These are phyloP conservation scores for Lethrus apterus DNA, from an alignment of 1,140 invertebrate species.

Conservation along the genomic window DNA sequence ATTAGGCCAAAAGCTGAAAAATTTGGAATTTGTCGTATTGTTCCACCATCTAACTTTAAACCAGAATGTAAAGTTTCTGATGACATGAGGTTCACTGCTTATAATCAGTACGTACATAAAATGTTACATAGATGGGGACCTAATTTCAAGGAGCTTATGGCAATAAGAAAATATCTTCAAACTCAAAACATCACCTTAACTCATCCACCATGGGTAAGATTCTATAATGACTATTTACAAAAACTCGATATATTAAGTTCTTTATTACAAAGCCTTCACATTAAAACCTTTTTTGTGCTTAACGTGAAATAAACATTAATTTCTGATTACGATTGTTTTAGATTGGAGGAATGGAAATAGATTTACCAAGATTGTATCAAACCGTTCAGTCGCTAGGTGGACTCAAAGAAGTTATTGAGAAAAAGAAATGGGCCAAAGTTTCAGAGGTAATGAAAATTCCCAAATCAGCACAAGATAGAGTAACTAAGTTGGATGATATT, in stretches of 20 bases:
- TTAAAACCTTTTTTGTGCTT: too few species aligned
- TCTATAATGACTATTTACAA: too few species aligned
- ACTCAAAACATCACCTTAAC: slow-evolving; percentile 70
- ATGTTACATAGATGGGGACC: slow-evolving; percentile 86
- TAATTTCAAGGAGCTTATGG: slow-evolving; percentile 77
- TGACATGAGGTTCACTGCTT: slow-evolving; percentile 72
- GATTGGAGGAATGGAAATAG: slow-evolving; percentile 85
- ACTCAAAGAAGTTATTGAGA: slow-evolving; percentile 81
- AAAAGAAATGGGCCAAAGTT: slow-evolving; percentile 84
- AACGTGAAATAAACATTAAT: too few species aligned
- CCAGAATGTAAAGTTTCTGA: slow-evolving; percentile 83
- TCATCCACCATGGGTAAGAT: slow-evolving; percentile 67
- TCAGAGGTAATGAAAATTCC: slow-evolving; percentile 83
- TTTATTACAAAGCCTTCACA: too few species aligned
- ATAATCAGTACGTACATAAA: slow-evolving; percentile 84
- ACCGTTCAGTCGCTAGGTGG: slow-evolving; percentile 81
- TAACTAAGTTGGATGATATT: slow-evolving; percentile 81
- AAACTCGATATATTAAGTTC: too few species aligned
- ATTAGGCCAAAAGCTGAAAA: slow-evolving; percentile 71
- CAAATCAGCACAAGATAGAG: slow-evolving; percentile 72
- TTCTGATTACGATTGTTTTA: slow-evolving; percentile 34
- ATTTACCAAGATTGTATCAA: slow-evolving; percentile 78
- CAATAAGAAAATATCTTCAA: slow-evolving; percentile 76
- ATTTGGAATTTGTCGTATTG: slow-evolving; percentile 82
- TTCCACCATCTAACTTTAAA: slow-evolving; percentile 81